Base-by-base conservation (phyloP, 2,113 vertebrate species). In the Sinocyclocheilus maitianheensis region DNA sequence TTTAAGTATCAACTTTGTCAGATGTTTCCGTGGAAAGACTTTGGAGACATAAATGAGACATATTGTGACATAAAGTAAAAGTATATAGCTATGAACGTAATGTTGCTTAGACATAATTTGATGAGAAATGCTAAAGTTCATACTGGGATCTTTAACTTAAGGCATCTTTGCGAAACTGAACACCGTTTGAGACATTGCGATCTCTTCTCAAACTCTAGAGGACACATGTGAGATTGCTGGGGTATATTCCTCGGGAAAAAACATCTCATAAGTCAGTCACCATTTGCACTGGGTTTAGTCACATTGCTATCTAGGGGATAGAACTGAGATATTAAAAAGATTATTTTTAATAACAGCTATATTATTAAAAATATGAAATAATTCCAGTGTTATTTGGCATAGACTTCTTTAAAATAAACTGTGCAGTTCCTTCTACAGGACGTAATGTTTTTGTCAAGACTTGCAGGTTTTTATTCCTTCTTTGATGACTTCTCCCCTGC, bases 381-480 rank as follows among this genome's bases (percentile, higher is more conserved):
- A 75, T 75, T 24, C 1, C 22, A 12, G 22, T 46, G 24, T 75
- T 75, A 75, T 75, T 46, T 48, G 40, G 11, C 12, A 3, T 22
- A 16, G 40, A 48, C 20, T 43, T 43, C 22, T 74, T 43, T 46
- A 26, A 48, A 8, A 13, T n/a, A 43, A 81, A 18, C 3, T 46
- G 22, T 63, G n/a, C 60, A 18, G 58, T 46, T 26, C n/a, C 6
- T 63, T 80, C 13, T 63, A 18, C 58, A 46, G 13, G 78, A 43
- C 2, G 13, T 9, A 3, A 26, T 63, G 37, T 11, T 9, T 78
- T 71, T 71, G 0, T n/a, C 16, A 58, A 43, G 12, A 85, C 12
- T 7, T 46, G 18, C 51, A 37, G 24, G 20, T 62, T 79, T 79
- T 65, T 24, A 46, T 77, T 82, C 26, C 83, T 84, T 72, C 51